These are phyloP conservation scores for Babylonia areolata DNA, from an alignment of 1,140 invertebrate species.

Conservation along the genomic window DNA sequence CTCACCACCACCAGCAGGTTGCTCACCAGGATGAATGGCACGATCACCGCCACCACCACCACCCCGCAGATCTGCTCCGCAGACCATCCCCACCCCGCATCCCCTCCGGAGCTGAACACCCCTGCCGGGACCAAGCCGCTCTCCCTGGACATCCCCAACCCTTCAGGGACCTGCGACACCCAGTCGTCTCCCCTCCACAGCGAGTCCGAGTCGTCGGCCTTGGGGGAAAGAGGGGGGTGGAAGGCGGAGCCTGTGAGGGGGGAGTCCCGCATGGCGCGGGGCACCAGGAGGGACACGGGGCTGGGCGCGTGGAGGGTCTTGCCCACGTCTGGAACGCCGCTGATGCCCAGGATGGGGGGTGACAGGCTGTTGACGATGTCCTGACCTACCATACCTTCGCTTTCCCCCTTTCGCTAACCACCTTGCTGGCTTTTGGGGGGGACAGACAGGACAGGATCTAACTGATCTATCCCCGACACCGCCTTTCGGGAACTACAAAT, in stretches of 20 bases:
- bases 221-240: not conserved
- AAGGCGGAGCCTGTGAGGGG: not conserved
- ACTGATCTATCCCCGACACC: too few relatives aligned
- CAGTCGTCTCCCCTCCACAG: not conserved
- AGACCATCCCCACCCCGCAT: constrained; percentile 43
- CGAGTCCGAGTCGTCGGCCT: not conserved
- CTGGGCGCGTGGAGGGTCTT: not conserved
- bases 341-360: not conserved
- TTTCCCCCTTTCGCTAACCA: not conserved
- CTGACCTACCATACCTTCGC: not conserved
- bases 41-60: constrained; percentile 78
- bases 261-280: not conserved
- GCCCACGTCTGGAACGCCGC: not conserved
- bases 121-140: not conserved
- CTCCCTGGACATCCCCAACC: not conserved
- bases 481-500: too few relatives aligned
- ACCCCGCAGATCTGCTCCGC: constrained; percentile 53
- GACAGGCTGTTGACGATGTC: not conserved
- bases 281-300: not conserved
- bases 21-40: constrained; percentile 88
- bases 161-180: not conserved
- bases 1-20: constrained; percentile 75
- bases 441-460: too few relatives aligned
- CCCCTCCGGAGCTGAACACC: not conserved
- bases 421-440: too few relatives aligned